Evolutionary conservation across 2,797 vertebrate species (phyloP), one percentile per base, ranked within the genome.

Genomic region (Xerus rutilus): DNA sequence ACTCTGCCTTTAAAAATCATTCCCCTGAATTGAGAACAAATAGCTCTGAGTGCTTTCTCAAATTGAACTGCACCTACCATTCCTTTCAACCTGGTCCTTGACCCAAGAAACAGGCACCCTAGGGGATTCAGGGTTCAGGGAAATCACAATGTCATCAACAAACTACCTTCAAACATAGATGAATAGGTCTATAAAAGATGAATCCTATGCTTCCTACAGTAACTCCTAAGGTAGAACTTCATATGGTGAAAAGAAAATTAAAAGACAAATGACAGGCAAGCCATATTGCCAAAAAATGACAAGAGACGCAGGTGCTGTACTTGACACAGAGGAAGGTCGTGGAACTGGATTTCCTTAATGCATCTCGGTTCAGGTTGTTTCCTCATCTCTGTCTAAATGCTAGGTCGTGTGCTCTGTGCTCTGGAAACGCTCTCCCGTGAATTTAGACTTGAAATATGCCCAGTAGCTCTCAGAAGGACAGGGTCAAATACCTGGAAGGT

Each of bases 361-460:
- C 52, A 25, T 59, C 91, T 88, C 59, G 1, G 85, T 94, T 62
- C 96, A 25, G 62, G 72, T 81, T 83, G 70, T 49, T 89, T 84
- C 76, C 93, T 49, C 78, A 30, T 91, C 78, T 93, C 79, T 64
- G 69, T 76, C 86, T 94, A 90, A 96, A 93, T 21, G 78, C 89
- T 25, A 9, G 82, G 87, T 54, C n/a, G 0, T 72, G 92, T 83
- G 92, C 70, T 92, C 94, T 72, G 92, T 83, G 92, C 70, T 92
- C 94, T 83, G n/a, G 62, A 97, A 96, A 97, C 2, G 12, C 86
- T 96, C 96, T 97, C 96, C 73, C 92, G 95, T 89, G 96, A 93
- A 91, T 97, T 96, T 89, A 85, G 92, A 92, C 76, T 97, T 97
- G 97, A 97, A 97, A 97, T 97, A 97, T 95, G 87, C 96, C 95